Percentiles rank a stretch among this genome's conserved stretches.
phyloP scores from a whole-genome alignment of 37 sponge, comb jelly and placozoan species.

The Tethya wilhelma region DNA sequence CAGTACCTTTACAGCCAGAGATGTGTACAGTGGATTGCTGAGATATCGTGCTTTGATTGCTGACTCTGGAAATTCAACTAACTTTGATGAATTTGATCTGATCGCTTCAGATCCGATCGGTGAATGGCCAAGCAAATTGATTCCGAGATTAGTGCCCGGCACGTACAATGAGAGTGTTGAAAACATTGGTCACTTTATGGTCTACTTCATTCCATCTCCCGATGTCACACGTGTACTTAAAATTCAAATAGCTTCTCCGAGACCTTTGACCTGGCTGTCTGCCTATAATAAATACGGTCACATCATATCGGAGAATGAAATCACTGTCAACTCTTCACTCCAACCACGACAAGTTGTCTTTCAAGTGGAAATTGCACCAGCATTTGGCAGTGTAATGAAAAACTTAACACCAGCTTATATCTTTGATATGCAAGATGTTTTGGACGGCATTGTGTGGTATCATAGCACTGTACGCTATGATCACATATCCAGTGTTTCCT shows the following conservation, averaged over 20 bases:
- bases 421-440: constrained; percentile 24
- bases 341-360: constrained; percentile 2
- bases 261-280: constrained; percentile 16
- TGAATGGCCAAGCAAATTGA: neutral
- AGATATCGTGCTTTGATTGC: no score
- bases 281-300: constrained; percentile 5
- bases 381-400: neutral
- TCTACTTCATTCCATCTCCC: neutral
- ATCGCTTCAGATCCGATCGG: neutral
- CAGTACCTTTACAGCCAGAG: constrained; percentile 33
- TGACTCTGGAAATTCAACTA: no score
- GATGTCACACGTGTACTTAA: neutral
- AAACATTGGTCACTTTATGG: neutral
- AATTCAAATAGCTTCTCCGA: constrained; percentile 14
- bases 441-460: constrained; percentile 9
- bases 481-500: neutral
- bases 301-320: constrained; percentile 1
- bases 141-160: no score
- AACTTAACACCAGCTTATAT: neutral
- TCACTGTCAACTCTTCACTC: neutral
- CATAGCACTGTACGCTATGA: neutral
- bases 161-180: neutral
- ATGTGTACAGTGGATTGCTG: constrained; percentile 26
- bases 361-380: neutral
- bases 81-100: neutral